Base-by-base conservation (phyloP, 92 coral and sea anemone genomes). In the Porites rus region DNA sequence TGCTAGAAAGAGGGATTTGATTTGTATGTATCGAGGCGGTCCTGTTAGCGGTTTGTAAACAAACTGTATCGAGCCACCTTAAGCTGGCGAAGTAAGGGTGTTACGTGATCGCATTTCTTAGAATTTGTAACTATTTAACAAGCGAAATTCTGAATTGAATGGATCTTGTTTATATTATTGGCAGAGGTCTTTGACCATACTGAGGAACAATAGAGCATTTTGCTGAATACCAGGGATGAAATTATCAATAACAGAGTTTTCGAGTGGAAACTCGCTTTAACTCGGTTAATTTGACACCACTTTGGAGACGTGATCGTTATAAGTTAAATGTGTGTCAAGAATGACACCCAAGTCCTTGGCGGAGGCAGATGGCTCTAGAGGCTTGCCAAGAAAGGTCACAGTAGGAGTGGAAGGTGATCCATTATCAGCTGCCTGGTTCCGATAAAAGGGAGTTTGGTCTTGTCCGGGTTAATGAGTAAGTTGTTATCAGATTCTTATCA, bases 281-380 rank as follows among this genome's bases (percentile, higher is more conserved):
- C 46, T 38, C 46, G 46, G 6, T 38, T 38, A 38, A 38, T 38
- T 38, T 38, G 46, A 38, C 46, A 61, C 52, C 0, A 65, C 38
- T 10, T 74, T 65, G 12, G 56, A 46, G 43, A 81, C 64, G 78
- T 88, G 88, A 53, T 38, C 60, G 75, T 82, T 70, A 60, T 88
- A 81, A 9, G 88, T 80, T 25, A 87, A 66, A 28, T 54, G 68
- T 13, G 87, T 59, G 70, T 87, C 87, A 11, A 88, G 18, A 50
- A 24, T 80, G 71, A 88, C 50, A 31, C 85, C 92, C 72, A 88
- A 73, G 22, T 88, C 88, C 22, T 72, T 83, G 46, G 92, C 92
- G 51, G 85, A 75, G 65, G 24, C 60, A 17, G 24, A 18, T n/a
- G 88, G 88, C 46, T 31, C 24, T 16, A 84, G 63, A 22, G 62